Percentiles rank a stretch among this genome's conserved stretches.
Evolutionary conservation across 2,113 vertebrate species (phyloP).

Genomic region (Talpa occidentalis): DNA sequence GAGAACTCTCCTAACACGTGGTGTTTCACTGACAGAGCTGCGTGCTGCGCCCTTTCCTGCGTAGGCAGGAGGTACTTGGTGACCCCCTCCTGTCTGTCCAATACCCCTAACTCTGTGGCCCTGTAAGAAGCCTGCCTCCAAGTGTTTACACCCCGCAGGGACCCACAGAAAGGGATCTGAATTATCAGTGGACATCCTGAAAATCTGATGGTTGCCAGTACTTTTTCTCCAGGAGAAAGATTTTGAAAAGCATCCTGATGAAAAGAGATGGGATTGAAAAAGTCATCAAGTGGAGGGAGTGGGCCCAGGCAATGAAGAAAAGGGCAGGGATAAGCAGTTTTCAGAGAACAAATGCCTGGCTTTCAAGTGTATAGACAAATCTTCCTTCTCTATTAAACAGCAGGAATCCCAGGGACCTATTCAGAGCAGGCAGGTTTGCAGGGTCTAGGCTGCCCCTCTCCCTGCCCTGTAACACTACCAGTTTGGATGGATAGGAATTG

Average conservation of each 20-base stretch:
- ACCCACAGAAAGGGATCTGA: neutral
- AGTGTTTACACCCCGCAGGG: neutral
- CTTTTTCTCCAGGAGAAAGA: neutral
- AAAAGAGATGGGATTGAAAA: neutral
- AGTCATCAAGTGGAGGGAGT: neutral
- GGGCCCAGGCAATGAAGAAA: neutral
- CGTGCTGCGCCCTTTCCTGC: accelerated
- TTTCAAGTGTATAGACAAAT: neutral
- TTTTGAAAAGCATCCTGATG: neutral
- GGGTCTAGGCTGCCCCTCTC: too few relatives aligned
- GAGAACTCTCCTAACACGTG: accelerated
- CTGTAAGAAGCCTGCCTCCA: neutral
- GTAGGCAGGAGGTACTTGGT: accelerated
- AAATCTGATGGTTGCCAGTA: neutral
- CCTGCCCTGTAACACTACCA: too few relatives aligned
- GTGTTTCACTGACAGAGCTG: accelerated
- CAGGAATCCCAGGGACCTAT: neutral
- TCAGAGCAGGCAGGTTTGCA: too few relatives aligned
- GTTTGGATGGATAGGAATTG: neutral
- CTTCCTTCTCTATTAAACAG: neutral
- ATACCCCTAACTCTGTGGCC: neutral
- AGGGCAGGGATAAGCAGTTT: neutral
- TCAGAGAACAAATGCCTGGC: neutral
- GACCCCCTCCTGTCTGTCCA: neutral
- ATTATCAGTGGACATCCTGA: neutral